Evolutionary conservation across 2,888 invertebrate genomes (phyloP), one percentile per base, ranked within the genome.

Genomic region (Amorpha juglandis): DNA sequence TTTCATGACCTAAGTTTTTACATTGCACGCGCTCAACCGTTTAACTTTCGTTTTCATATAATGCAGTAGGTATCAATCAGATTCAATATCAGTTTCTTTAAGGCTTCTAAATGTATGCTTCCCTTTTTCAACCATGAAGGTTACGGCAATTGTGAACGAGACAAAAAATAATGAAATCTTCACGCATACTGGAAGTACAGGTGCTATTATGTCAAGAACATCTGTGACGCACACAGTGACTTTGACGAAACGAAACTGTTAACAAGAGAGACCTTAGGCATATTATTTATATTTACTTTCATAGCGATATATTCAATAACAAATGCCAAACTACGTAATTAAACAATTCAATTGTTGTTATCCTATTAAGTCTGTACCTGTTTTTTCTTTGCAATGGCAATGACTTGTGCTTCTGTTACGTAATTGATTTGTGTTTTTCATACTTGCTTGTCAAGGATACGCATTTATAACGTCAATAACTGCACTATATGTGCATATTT

Each of bases 171-270:
- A 27, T 27, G 16, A 55, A 55, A 47, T n/a, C 27, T 11, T 53
- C 47, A 55, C 55, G n/a, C 47, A 48, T 47, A 53, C 52, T 55
- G 64, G 64, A 45, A 45, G 27, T 47, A 58, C 64, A 66, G 70
- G 74, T 71, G 74, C 66, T 74, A 73, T 74, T 73, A 71, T 81
- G 78, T 83, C 85, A 86, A 86, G 86, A 75, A 72, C 84, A 66
- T 35, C 65, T 65, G 69, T 86, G 86, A 86, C 86, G 86, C 86
- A 83, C 81, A 71, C 14, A 55, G 63, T 63, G 78, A 67, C 79
- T 79, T 79, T 79, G 78, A 80, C 73, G 72, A 72, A 78, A 72
- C 77, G 74, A 74, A 76, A 76, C 76, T 79, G 79, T 76, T 78
- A 74, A 79, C 70, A 68, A 72, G 65, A 71, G 63, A 67, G 72